Conservation (phyloP, 2,113 vertebrate species). For the Brachypodius melanocephalos region DNA sequence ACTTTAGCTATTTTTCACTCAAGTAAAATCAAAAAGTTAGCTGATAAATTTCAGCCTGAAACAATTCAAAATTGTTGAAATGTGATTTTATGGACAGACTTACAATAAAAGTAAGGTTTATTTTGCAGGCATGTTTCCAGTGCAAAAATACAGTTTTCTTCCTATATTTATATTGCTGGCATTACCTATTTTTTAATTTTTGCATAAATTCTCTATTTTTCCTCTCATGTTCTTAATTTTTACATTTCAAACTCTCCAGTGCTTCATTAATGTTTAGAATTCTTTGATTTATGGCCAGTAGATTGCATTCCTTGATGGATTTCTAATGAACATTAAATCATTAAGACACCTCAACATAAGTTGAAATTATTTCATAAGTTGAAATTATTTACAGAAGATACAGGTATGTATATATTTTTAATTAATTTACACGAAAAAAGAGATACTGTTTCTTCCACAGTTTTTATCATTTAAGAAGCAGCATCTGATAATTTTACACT, state of each 20-base stretch:
- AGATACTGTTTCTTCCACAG: not conserved
- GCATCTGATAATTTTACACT: not conserved
- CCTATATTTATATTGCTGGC: not conserved
- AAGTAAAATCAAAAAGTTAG: not conserved
- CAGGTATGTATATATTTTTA: not conserved
- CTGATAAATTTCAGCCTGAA: not conserved
- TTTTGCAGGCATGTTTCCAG: not conserved
- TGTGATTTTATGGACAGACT: not conserved
- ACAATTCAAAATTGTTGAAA: not conserved
- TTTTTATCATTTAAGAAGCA: not conserved
- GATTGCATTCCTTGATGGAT: not conserved
- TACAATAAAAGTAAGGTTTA: not conserved
- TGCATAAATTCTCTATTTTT: conserved; percentile 12
- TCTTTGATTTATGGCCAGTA: not conserved
- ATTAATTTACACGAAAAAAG: not conserved
- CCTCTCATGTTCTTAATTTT: not conserved
- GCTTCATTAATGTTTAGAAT: not conserved
- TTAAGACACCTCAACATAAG: not conserved
- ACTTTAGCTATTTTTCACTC: not conserved
- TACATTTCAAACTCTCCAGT: not conserved
- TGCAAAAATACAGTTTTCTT: not conserved
- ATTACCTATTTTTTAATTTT: not conserved
- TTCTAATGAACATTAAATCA: conserved; percentile 15
- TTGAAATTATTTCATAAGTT: not conserved
- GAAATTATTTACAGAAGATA: not conserved